These are phyloP conservation scores for Murina feae DNA, from an alignment of 2,113 vertebrate genomes.

Conservation along the genomic window DNA sequence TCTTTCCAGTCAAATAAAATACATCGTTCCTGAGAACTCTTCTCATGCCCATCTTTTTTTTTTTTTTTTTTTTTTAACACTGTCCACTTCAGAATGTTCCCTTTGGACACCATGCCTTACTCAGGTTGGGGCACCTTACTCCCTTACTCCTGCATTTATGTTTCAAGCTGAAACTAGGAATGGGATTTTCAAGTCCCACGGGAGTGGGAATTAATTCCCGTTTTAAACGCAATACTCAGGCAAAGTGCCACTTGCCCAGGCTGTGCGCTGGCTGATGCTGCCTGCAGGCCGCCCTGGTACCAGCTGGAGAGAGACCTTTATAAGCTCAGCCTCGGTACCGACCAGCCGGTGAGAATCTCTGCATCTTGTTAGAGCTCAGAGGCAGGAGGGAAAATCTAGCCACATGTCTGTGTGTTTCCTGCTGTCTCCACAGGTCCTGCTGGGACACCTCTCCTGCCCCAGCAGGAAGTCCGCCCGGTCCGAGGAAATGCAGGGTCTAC, in stretches of 20 bases:
- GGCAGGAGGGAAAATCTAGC: not conserved
- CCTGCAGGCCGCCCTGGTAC: not conserved
- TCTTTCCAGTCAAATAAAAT: not conserved
- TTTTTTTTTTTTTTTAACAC: not conserved
- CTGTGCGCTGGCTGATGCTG: not conserved
- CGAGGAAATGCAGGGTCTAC: not conserved
- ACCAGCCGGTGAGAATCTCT: not conserved
- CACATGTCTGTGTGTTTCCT: slow-evolving; percentile 6
- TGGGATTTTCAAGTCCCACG: not conserved
- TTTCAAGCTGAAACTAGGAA: not conserved
- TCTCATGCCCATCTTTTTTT: not conserved
- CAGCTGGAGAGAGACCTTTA: not conserved
- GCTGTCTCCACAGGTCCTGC: slow-evolving; percentile 38
- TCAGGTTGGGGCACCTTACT: not conserved
- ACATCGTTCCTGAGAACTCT: not conserved
- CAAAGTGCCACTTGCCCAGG: not conserved
- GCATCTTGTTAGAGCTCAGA: not conserved
- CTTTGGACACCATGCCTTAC: no score
- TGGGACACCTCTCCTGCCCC: not conserved
- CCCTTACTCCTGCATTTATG: not conserved
- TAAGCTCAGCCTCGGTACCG: not conserved
- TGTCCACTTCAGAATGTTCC: not conserved
- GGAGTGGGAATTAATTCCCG: not conserved
- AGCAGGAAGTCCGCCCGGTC: not conserved
- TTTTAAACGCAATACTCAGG: not conserved